Evolutionary conservation across 2,888 invertebrate species (phyloP).

Genomic region (Cheilosia vulpina): DNA sequence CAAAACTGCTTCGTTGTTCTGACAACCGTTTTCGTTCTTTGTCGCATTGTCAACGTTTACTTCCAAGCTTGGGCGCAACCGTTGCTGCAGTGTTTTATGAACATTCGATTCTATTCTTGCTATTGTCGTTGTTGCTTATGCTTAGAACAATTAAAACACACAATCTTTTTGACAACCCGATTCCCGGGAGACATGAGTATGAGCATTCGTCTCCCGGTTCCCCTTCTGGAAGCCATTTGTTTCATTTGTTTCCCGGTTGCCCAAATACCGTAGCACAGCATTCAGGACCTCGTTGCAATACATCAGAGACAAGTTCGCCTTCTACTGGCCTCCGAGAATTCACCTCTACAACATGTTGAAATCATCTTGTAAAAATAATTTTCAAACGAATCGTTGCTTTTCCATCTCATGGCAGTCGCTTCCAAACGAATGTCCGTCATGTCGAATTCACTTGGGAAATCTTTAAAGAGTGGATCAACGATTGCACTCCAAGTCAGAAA

Average conservation of each 20-base stretch:
- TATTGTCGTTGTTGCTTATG: not conserved
- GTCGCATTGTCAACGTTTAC: constrained; percentile 3
- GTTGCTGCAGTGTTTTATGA: constrained; percentile 7
- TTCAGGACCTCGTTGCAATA: constrained; percentile 16
- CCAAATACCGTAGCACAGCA: constrained; percentile 10
- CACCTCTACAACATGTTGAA: constrained; percentile 13
- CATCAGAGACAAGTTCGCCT: constrained; percentile 2
- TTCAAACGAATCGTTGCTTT: constrained; percentile 10
- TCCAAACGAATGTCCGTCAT: constrained; percentile 1
- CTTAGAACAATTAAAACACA: not conserved
- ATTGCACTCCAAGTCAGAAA: not conserved
- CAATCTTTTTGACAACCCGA: not conserved
- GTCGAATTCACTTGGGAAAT: constrained; percentile 1
- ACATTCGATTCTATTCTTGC: constrained; percentile 5
- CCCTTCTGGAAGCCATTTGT: constrained; percentile 6
- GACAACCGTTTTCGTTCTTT: not conserved
- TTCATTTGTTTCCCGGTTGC: not conserved
- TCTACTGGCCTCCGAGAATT: constrained; percentile 10
- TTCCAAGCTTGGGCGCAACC: not conserved
- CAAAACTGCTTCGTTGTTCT: constrained; percentile 19
- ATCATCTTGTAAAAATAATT: constrained; percentile 23
- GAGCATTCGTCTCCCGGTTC: constrained; percentile 13
- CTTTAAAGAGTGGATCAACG: not conserved
- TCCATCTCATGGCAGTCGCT: not conserved
- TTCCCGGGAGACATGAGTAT: constrained; percentile 8